Percentiles rank a stretch among this genome's conserved stretches.
Conservation (phyloP, 2,888 invertebrate species). For the Timema cristinae region DNA sequence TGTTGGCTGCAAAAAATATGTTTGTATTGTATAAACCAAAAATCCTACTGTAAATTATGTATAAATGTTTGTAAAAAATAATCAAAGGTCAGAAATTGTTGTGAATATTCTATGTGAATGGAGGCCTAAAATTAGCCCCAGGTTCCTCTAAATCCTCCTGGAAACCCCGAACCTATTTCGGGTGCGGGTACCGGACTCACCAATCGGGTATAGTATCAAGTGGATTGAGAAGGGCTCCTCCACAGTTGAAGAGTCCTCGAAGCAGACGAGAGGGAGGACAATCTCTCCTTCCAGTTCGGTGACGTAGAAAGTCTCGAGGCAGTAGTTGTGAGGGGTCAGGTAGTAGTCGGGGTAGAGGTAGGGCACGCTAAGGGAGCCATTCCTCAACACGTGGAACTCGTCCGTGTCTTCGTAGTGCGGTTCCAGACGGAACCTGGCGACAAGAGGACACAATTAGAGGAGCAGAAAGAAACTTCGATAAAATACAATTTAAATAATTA, state of each 20-base stretch:
- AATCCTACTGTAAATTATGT: no score
- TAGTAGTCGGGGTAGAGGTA: slow-evolving; percentile 44
- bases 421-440: slow-evolving; percentile 52
- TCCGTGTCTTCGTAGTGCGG: slow-evolving; percentile 50
- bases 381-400: slow-evolving; percentile 54
- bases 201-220: slow-evolving; percentile 28
- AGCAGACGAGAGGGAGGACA: slow-evolving; percentile 55
- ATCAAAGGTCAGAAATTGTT: no score
- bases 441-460: not conserved
- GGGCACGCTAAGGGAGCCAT: slow-evolving; percentile 57
- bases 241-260: slow-evolving; percentile 25
- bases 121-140: no score
- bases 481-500: no score
- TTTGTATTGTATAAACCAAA: no score
- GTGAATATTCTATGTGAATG: no score
- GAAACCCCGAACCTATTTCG: no score
- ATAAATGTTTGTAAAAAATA: no score
- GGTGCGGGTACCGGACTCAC: slow-evolving; percentile 13
- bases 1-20: no score
- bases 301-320: slow-evolving; percentile 53
- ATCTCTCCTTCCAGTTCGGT: slow-evolving; percentile 38
- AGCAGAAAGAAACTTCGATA: no score
- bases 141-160: no score
- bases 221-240: slow-evolving; percentile 7
- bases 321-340: slow-evolving; percentile 53